Evolutionary conservation across 1,140 invertebrate species (phyloP), one percentile per base, ranked within the genome.

Genomic region (Coenobita brevimanus): DNA sequence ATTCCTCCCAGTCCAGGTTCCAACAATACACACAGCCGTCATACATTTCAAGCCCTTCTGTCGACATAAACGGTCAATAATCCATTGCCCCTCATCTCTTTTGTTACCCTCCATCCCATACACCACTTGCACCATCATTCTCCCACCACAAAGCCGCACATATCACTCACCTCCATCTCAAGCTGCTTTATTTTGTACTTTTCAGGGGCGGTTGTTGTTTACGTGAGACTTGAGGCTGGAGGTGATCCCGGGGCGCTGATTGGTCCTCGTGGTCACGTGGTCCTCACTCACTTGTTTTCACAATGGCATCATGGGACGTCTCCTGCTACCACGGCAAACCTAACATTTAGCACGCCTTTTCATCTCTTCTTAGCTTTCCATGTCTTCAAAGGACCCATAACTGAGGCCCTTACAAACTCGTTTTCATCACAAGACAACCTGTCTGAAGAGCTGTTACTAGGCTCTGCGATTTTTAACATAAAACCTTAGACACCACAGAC

Each of bases 181-280:
- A 87, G 76, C 76, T 79, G 84, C 84, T 73, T 71, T 87, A 87
- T 87, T 87, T 87, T 87, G 85, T 87, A 87, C 85, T 87, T 87
- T 87, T 79, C 46, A 71, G 85, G 62, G 79, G 85, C 79, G 64
- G 43, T 71, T 27, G 43, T 57, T 87, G 85, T 87, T 80, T 57
- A 73, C 62, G 60, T 54, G 73, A n/a, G 84, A 78, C 21, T 76
- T 38, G 50, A 36, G 64, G 50, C 15, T 36, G 27, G 41, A n/a
- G 79, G 57, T 30, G 38, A 81, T 62, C 36, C 60, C 43, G 13
- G 79, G 57, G 50, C 79, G 79, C 79, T 81, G 79, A 81, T 81
- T 81, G 79, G 79, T 64, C 79, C 54, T 24, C 64, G 8, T 24
- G 64, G 64, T 33, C 21, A 67, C 64, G n/a, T 67, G 64, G 30